Conservation (phyloP, 2,113 vertebrate species). For the Oncorhynchus mykiss region DNA sequence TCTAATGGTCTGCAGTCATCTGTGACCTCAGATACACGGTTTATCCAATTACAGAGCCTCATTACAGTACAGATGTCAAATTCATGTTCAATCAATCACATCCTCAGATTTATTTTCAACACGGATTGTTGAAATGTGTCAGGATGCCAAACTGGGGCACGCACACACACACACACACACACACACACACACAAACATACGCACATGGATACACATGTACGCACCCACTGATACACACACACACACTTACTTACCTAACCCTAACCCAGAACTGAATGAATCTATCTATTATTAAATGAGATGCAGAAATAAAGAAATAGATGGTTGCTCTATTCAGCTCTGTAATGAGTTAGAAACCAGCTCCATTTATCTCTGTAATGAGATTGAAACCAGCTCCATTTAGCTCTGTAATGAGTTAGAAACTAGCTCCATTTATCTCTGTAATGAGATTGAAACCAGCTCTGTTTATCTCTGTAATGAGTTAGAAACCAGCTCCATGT, state of each 20-base stretch:
- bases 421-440: no score
- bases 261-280: no score
- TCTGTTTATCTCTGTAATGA: no score
- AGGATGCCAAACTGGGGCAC: not conserved
- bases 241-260: not conserved
- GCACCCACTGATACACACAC: not conserved
- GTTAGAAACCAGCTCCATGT: no score
- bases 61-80: constrained; percentile 11
- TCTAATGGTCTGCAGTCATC: constrained; percentile 14
- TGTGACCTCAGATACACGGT: constrained; percentile 15
- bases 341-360: no score
- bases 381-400: no score
- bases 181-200: not conserved
- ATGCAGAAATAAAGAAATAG: no score
- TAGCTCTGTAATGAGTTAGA: no score
- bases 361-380: no score
- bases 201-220: not conserved
- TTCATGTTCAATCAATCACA: constrained; percentile 40
- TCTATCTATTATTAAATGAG: no score
- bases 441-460: no score
- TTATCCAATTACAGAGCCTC: constrained; percentile 43
- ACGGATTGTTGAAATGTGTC: constrained; percentile 35
- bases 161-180: not conserved
- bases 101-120: constrained; percentile 32
- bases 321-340: no score